These are phyloP conservation scores for Ornithoptera priamus DNA, from an alignment of 2,888 invertebrate species.

Conservation along the genomic window DNA sequence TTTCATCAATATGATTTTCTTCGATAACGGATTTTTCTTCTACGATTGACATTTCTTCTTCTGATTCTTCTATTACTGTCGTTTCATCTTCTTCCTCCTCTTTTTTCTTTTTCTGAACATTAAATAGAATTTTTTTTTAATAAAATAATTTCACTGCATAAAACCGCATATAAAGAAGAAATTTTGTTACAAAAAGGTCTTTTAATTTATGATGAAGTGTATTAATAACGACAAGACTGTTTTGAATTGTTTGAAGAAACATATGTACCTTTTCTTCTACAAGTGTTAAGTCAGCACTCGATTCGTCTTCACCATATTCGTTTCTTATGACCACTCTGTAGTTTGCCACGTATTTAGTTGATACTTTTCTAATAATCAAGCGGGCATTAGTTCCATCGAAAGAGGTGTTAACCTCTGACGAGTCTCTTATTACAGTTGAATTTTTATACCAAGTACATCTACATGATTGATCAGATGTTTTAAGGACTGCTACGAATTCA, in stretches of 20 bases:
- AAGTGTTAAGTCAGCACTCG: conserved; percentile 91
- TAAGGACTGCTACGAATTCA: conserved; percentile 87
- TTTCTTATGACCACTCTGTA: conserved; percentile 94
- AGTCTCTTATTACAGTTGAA: conserved; percentile 86
- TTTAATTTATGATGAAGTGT: no score
- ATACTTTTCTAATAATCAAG: conserved; percentile 87
- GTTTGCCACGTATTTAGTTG: conserved; percentile 88
- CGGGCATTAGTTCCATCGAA: conserved; percentile 92
- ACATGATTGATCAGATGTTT: conserved; percentile 87
- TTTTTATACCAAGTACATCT: conserved; percentile 93
- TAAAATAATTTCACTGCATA: no score
- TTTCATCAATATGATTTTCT: conserved; percentile 76
- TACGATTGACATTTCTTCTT: conserved; percentile 73
- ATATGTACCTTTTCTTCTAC: conserved; percentile 77
- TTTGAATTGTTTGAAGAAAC: no score
- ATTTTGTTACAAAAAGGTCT: no score
- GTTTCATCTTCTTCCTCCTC: conserved; percentile 62
- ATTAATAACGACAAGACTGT: no score
- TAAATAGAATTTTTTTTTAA: neutral
- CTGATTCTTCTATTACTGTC: conserved; percentile 73
- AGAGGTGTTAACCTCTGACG: conserved; percentile 87
- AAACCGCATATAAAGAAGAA: no score
- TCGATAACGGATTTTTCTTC: conserved; percentile 73
- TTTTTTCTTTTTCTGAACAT: conserved; percentile 76
- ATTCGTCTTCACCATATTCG: conserved; percentile 94